Evolutionary conservation across 2,797 vertebrate species (phyloP).

Genomic region (Glyptemys insculpta): DNA sequence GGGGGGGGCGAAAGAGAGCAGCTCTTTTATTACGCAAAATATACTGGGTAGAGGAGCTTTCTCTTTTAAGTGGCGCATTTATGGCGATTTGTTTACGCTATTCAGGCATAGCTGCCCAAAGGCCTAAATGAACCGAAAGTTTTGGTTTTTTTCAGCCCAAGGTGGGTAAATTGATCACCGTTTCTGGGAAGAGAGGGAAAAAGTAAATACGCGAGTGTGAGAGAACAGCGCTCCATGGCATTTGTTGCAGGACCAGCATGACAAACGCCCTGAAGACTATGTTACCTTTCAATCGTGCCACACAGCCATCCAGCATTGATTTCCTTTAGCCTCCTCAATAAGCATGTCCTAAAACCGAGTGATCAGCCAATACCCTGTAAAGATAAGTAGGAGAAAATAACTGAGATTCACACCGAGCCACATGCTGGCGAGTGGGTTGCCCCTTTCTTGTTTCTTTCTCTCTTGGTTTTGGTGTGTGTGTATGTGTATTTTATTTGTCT

Average conservation of each 20-base stretch:
- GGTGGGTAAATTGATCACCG: neutral
- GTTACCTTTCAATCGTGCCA: neutral
- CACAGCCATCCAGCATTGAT: neutral
- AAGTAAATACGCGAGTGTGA: neutral
- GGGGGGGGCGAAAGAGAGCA: neutral
- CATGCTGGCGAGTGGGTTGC: neutral
- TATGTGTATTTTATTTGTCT: conserved; percentile 32
- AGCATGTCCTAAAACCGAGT: neutral
- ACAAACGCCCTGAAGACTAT: neutral
- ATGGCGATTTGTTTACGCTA: conserved; percentile 14
- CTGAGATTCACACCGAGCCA: neutral
- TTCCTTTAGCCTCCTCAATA: neutral
- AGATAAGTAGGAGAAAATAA: neutral
- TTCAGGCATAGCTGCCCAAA: neutral
- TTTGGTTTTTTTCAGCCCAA: neutral
- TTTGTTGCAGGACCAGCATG: neutral
- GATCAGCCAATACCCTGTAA: neutral
- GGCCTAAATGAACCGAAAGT: neutral
- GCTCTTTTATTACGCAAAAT: conserved; percentile 19
- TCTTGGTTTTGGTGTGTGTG: conserved; percentile 34
- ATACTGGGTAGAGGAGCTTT: neutral
- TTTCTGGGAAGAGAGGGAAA: neutral
- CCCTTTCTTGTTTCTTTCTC: neutral
- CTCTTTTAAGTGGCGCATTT: conserved; percentile 3
- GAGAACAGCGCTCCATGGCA: too few relatives aligned